These are phyloP conservation scores for Synanthedon myopaeformis DNA, from an alignment of 2,888 invertebrate species.

Conservation along the genomic window DNA sequence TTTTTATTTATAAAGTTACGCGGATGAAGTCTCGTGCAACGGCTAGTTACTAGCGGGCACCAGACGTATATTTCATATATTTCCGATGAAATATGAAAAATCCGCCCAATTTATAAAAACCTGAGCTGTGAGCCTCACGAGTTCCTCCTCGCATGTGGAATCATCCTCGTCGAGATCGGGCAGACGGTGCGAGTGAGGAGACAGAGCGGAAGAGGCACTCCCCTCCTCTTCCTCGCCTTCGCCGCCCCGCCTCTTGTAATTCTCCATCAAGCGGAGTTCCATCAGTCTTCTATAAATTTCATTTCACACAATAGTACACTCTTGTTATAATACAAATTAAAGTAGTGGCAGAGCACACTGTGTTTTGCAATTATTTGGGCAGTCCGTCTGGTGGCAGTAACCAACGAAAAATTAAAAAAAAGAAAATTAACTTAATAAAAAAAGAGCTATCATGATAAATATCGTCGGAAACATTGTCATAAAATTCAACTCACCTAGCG, in stretches of 20 bases:
- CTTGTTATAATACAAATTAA: no score
- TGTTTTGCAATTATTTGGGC: no score
- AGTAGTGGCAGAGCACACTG: no score
- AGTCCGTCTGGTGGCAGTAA: background rate
- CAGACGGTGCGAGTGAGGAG: constrained; percentile 93
- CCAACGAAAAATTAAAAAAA: no score
- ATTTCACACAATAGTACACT: constrained; percentile 1
- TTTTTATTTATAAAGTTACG: no score
- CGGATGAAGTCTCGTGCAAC: no score
- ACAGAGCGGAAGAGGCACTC: constrained; percentile 93
- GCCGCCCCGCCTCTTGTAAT: constrained; percentile 64
- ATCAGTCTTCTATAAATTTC: constrained; percentile 65
- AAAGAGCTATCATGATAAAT: no score
- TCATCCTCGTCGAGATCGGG: constrained; percentile 92
- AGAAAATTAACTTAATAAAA: no score
- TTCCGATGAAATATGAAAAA: no score
- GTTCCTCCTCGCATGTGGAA: constrained; percentile 87
- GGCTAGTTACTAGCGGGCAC: no score
- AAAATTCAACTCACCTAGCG: constrained; percentile 33
- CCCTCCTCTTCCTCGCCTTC: constrained; percentile 79
- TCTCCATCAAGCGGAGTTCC: constrained; percentile 70
- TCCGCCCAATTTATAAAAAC: constrained; percentile 22
- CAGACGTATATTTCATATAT: no score
- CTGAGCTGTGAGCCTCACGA: constrained; percentile 81
- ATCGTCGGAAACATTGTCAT: no score